Evolutionary conservation across 30 jellyfish, hydroid and myxozoan species (phyloP).

Genomic region (Aurelia aurita): DNA sequence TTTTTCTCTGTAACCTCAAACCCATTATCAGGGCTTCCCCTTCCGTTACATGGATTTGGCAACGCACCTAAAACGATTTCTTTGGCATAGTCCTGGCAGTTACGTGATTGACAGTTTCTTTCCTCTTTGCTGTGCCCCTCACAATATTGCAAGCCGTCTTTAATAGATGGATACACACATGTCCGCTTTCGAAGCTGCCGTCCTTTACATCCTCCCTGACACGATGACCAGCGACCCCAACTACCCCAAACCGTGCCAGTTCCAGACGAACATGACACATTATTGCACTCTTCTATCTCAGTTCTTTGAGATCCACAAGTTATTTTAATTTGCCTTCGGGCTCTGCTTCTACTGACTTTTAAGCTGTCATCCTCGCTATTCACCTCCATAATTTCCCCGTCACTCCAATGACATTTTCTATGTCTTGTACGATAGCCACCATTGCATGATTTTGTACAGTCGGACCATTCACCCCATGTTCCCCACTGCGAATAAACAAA

Average conservation of each 20-base stretch:
- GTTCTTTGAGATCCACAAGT: conserved; percentile 79
- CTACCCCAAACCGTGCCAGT: conserved; percentile 85
- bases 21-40: conserved; percentile 87
- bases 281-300: conserved; percentile 76
- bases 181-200: conserved; percentile 75
- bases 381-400: conserved; percentile 9
- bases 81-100: conserved; percentile 67
- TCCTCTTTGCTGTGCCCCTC: conserved; percentile 79
- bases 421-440: conserved; percentile 90
- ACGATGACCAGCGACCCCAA: conserved; percentile 92
- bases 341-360: conserved; percentile 51
- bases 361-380: conserved; percentile 27
- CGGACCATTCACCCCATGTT: conserved; percentile 93
- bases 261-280: conserved; percentile 56
- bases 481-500: conserved; percentile 81
- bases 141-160: conserved; percentile 70
- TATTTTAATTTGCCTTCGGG: conserved; percentile 31
- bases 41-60: conserved; percentile 67
- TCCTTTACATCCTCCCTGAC: conserved; percentile 84
- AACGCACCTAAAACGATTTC: conserved; percentile 37
- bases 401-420: conserved; percentile 84
- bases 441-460: conserved; percentile 82
- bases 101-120: conserved; percentile 46
- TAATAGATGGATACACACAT: conserved; percentile 71
- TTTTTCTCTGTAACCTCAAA: conserved; percentile 51